Conservation (phyloP, 2,888 invertebrate genomes). For the Apodemia duryi region DNA sequence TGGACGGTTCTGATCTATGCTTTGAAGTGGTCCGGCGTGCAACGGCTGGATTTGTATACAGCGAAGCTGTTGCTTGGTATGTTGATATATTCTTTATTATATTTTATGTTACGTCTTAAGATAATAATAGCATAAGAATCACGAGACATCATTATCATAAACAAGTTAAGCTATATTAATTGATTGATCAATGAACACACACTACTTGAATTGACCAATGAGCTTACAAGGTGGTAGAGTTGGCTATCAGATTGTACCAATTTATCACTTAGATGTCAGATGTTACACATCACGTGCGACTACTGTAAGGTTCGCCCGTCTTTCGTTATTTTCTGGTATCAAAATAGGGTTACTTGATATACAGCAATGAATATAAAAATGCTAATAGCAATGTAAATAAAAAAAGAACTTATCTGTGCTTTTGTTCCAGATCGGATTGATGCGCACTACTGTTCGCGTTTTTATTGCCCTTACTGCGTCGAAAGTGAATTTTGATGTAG, state of each 20-base stretch:
- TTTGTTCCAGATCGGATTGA: neutral
- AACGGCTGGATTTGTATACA: conserved; percentile 98
- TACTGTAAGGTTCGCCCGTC: no score
- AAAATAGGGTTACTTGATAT: neutral
- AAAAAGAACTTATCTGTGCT: neutral
- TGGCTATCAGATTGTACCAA: no score
- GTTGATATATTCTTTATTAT: conserved; percentile 29
- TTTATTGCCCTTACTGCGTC: conserved; percentile 53
- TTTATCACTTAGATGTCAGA: no score
- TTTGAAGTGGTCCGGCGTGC: conserved; percentile 98
- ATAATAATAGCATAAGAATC: no score
- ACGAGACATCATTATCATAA: no score
- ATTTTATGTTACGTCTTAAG: no score
- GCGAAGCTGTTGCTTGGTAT: conserved; percentile 99
- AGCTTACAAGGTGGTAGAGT: no score
- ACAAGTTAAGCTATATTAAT: no score
- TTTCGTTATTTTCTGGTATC: no score
- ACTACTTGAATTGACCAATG: no score
- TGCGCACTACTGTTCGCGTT: conserved; percentile 34
- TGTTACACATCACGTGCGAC: no score
- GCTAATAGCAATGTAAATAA: neutral
- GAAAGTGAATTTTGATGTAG: conserved; percentile 72
- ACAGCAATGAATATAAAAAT: neutral
- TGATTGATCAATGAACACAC: no score
- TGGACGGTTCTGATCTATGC: conserved; percentile 99